Evolutionary conservation across 2,888 invertebrate genomes (phyloP), one percentile per base, ranked within the genome.

Genomic region (Odiellus spinosus): DNA sequence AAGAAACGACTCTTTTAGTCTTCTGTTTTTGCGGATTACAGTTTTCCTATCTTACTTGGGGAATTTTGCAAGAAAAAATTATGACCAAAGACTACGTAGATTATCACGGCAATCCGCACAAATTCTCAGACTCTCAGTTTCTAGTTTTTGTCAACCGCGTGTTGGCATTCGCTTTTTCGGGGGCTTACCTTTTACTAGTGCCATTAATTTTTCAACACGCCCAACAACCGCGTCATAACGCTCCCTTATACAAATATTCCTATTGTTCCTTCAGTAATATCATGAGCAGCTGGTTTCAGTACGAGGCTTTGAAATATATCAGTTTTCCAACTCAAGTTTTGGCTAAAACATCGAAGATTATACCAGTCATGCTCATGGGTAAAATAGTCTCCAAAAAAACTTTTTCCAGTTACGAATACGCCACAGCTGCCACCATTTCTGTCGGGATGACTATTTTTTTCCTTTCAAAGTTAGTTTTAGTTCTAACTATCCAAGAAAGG

Each of bases 201-300:
- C 40, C 49, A 40, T 54, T 15, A 38, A 38, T 38, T 15, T 21
- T 41, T 14, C 11, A 6, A n/a, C 18, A 17, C 38, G 48, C 50
- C 12, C 42, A 75, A n/a, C 76, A 77, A 50, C 74, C 77, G 1
- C 71, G 78, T 14, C 81, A 84, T 60, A 76, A 76, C 19, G 83
- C 85, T 45, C 95, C 98, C 1, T 71, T 93, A 11, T 93, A 88
- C 68, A 85, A 90, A 69, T 96, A 93, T 68, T 82, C 84, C 0
- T 96, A 81, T 71, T 90, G 93, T 62, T 88, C 95, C 3, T 78
- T 98, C 60, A 90, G 93, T 14, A 98, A 98, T 67, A 86, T 96
- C 54, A 77, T 98, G 75, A 93, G 93, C 64, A 91, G 93, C 42
- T 99, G 96, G 96, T 96, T 91, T 67, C 98, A 99, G 68, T 98